A percentile compares a stretch with the other conserved stretches of the same genome.
phyloP scores from a whole-genome alignment of 2,888 invertebrate genomes.

The Melanostoma mellinum region DNA sequence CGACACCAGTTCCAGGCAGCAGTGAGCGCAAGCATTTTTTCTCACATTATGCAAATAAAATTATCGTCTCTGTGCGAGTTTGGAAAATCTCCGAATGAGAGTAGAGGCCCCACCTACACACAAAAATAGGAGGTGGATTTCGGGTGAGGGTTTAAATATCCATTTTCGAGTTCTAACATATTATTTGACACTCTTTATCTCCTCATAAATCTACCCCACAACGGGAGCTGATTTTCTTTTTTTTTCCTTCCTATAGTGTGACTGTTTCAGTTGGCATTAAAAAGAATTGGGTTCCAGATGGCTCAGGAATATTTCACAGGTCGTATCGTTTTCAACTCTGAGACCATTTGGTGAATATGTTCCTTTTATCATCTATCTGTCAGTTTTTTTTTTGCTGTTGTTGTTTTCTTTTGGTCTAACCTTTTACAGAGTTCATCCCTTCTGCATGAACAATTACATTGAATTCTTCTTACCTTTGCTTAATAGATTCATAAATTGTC shows the following conservation, averaged over 20 bases:
- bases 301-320: slow-evolving; percentile 48
- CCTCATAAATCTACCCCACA: slow-evolving; percentile 66
- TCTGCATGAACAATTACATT: slow-evolving; percentile 45
- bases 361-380: slow-evolving; percentile 42
- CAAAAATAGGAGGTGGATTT: slow-evolving; percentile 54
- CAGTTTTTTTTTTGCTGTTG: slow-evolving; percentile 24
- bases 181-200: slow-evolving; percentile 72
- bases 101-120: slow-evolving; percentile 12
- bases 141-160: slow-evolving; percentile 72
- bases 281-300: slow-evolving; percentile 55
- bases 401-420: background rate
- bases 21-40: slow-evolving; percentile 57
- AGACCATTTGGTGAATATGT: slow-evolving; percentile 52
- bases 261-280: background rate
- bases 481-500: slow-evolving; percentile 28
- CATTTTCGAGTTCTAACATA: slow-evolving; percentile 72
- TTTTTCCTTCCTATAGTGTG: background rate
- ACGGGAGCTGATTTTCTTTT: slow-evolving; percentile 26
- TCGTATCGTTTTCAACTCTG: slow-evolving; percentile 35
- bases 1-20: slow-evolving; percentile 51
- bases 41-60: slow-evolving; percentile 73
- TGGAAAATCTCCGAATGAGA: slow-evolving; percentile 28
- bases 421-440: slow-evolving; percentile 24
- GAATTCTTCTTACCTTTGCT: slow-evolving; percentile 27
- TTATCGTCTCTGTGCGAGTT: slow-evolving; percentile 59